phyloP scores from a whole-genome alignment of 2,888 invertebrate genomes.

The Cosmorhoe ocellata region DNA sequence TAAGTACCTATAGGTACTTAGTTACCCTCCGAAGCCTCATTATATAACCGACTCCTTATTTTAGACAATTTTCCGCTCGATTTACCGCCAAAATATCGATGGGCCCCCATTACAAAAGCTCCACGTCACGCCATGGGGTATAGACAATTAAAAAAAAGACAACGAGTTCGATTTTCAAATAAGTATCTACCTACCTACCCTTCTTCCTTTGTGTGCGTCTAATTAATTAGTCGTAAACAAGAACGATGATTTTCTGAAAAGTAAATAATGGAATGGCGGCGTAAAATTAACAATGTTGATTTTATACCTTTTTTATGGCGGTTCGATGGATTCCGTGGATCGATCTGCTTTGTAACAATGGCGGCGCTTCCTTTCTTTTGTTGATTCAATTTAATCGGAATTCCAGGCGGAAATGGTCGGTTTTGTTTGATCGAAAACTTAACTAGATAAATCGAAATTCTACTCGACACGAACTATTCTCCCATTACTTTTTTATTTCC shows the following conservation, averaged over 20 bases:
- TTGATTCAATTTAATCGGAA: constrained; percentile 53
- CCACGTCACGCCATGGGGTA: constrained; percentile 58
- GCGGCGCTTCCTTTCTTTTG: constrained; percentile 57
- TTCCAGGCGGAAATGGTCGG: constrained; percentile 33
- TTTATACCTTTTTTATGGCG: constrained; percentile 56
- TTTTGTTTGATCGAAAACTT: constrained; percentile 35
- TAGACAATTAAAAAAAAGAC: constrained; percentile 68
- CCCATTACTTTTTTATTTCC: no score
- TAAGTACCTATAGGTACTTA: neutral
- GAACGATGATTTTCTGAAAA: constrained; percentile 78
- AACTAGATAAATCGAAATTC: constrained; percentile 9
- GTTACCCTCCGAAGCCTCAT: constrained; percentile 25
- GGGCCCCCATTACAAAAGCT: constrained; percentile 60
- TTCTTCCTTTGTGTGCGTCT: constrained; percentile 66
- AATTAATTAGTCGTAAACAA: constrained; percentile 81
- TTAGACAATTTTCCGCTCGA: constrained; percentile 80
- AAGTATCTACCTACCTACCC: constrained; percentile 21
- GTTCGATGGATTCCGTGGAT: constrained; percentile 46
- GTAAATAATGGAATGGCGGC: constrained; percentile 69
- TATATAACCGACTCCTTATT: constrained; percentile 55
- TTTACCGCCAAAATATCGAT: constrained; percentile 69
- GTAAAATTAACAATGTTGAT: constrained; percentile 72
- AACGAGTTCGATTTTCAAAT: constrained; percentile 46
- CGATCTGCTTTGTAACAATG: constrained; percentile 47
- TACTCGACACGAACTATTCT: no score